Evolutionary conservation across 2,888 invertebrate species (phyloP).

Genomic region (Nycteola revayana): DNA sequence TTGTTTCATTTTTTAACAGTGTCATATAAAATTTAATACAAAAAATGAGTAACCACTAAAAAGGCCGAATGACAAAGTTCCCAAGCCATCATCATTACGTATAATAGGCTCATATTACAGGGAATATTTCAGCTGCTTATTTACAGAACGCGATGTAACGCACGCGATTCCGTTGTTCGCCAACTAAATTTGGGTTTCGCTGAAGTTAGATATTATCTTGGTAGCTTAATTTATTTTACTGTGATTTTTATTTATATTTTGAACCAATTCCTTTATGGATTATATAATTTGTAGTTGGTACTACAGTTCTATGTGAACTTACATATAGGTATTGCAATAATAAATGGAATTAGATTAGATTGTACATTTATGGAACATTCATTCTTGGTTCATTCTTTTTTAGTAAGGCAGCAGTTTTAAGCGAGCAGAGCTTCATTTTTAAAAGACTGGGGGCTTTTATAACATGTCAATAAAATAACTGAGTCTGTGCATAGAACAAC

Average conservation of each 20-base stretch:
- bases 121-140: conserved; percentile 73
- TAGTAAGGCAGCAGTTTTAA: no score
- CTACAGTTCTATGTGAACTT: no score
- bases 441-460: no score
- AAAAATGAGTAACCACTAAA: conserved; percentile 14
- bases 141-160: conserved; percentile 56
- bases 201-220: conserved; percentile 7
- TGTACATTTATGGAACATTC: no score
- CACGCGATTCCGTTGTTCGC: conserved; percentile 56
- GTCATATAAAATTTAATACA: not conserved
- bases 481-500: no score
- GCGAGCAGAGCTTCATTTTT: no score
- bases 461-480: no score
- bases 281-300: no score
- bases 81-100: conserved; percentile 73
- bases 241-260: conserved; percentile 3
- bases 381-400: no score
- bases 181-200: conserved; percentile 10
- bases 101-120: conserved; percentile 68
- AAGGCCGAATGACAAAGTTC: conserved; percentile 60
- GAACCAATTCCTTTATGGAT: no score
- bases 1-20: not conserved
- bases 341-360: no score
- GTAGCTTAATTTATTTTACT: conserved; percentile 1
- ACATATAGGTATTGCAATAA: no score